A percentile compares a stretch with the other conserved stretches of the same genome.
phyloP scores from a whole-genome alignment of 2,113 vertebrate genomes.

The Dasyurus viverrinus region DNA sequence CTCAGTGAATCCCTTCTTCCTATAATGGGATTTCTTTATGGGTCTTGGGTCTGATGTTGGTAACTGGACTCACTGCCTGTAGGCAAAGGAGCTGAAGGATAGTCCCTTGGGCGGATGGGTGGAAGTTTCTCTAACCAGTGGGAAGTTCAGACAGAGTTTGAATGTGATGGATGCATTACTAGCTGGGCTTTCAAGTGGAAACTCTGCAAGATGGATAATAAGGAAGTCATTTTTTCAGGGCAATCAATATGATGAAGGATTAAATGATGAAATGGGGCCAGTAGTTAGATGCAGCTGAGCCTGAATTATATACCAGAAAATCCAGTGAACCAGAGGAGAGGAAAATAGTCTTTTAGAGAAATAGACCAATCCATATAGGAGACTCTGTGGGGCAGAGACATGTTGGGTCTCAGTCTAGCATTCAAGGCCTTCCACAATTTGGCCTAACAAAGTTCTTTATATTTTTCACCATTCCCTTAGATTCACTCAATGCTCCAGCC shows the following conservation, averaged over 20 bases:
- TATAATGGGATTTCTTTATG: not conserved
- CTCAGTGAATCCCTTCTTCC: not conserved
- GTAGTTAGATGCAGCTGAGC: slow-evolving; percentile 28
- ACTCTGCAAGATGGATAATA: slow-evolving; percentile 52
- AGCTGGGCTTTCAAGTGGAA: slow-evolving; percentile 47
- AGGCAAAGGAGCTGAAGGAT: slow-evolving; percentile 2
- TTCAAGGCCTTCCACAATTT: not conserved
- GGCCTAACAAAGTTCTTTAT: not conserved
- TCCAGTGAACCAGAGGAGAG: slow-evolving; percentile 1
- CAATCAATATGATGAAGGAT: slow-evolving; percentile 61
- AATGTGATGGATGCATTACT: slow-evolving; percentile 16
- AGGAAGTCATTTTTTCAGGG: slow-evolving; percentile 70
- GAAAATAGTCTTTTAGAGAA: slow-evolving; percentile 32
- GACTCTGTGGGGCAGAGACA: not conserved
- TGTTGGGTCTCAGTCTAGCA: not conserved
- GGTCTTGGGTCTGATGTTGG: not conserved
- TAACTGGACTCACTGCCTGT: not conserved
- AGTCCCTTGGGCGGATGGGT: not conserved
- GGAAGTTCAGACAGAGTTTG: slow-evolving; percentile 3
- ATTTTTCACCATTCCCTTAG: not conserved
- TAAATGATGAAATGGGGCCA: slow-evolving; percentile 57
- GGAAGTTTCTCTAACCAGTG: not conserved
- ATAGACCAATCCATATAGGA: not conserved
- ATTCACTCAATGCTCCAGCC: not conserved
- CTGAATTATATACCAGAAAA: slow-evolving; percentile 50